Evolutionary conservation across 2,888 invertebrate species (phyloP).

Genomic region (Andrena haemorrhoa): DNA sequence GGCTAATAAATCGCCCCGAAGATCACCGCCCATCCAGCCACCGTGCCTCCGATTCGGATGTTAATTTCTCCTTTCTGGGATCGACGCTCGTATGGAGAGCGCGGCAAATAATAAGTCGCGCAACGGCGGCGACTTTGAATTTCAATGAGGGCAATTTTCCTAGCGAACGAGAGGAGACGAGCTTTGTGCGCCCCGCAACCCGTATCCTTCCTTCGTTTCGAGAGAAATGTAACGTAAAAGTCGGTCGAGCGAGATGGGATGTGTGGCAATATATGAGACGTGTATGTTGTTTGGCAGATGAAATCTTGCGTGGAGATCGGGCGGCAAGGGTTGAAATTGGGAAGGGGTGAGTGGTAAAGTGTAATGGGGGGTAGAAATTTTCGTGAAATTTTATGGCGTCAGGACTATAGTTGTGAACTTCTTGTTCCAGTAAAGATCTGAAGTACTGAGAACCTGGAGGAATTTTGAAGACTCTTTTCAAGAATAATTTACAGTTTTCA

Average conservation of each 20-base stretch:
- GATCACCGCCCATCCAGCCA: constrained; percentile 53
- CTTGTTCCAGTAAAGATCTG: no score
- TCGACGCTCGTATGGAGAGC: neutral
- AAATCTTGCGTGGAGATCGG: no score
- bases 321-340: no score
- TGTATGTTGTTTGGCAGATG: no score
- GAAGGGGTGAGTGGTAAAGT: no score
- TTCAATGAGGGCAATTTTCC: constrained; percentile 56
- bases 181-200: constrained; percentile 31
- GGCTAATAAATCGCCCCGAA: constrained; percentile 53
- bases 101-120: constrained; percentile 45
- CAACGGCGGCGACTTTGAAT: constrained; percentile 47
- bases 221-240: constrained; percentile 45
- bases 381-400: no score
- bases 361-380: no score
- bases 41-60: constrained; percentile 44
- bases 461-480: no score
- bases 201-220: constrained; percentile 6
- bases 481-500: no score
- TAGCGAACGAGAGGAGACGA: constrained; percentile 11
- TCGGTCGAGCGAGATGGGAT: constrained; percentile 10
- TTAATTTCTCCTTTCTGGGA: constrained; percentile 34
- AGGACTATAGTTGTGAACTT: no score
- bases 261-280: no score
- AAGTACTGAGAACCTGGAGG: no score